Conservation (phyloP, 2,888 invertebrate genomes). For the Tupiocoris notatus region DNA sequence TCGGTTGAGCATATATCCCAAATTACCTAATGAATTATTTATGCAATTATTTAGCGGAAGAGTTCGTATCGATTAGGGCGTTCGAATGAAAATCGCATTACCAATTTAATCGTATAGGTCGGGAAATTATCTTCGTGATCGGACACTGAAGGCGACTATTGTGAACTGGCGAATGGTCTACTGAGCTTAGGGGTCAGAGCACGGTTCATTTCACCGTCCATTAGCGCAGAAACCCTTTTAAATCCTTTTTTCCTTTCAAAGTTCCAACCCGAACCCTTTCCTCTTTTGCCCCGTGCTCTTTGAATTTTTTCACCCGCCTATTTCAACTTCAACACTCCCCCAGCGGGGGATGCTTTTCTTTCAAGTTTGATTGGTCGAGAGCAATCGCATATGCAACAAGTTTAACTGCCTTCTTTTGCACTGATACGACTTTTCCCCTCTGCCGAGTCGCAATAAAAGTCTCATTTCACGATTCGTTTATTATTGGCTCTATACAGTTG, state of each 20-base stretch:
- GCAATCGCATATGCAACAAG: not conserved
- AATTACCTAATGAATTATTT: too few relatives aligned
- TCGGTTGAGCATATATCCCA: too few relatives aligned
- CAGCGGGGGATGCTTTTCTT: too few relatives aligned
- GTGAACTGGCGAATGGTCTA: too few relatives aligned
- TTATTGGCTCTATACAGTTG: too few relatives aligned
- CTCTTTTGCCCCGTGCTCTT: not conserved
- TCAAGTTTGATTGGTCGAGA: not conserved
- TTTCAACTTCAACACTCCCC: not conserved
- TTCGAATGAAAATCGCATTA: too few relatives aligned
- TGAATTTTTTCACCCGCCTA: not conserved
- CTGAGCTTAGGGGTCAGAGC: not conserved
- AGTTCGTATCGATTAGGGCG: too few relatives aligned
- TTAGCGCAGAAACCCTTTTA: conserved; percentile 24
- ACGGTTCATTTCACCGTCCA: conserved; percentile 22
- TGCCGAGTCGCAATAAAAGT: not conserved
- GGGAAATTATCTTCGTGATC: too few relatives aligned
- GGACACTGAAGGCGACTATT: too few relatives aligned
- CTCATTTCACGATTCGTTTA: not conserved
- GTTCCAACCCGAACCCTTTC: not conserved
- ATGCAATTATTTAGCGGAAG: too few relatives aligned
- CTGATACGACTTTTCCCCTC: not conserved
- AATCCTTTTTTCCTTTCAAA: conserved; percentile 2
- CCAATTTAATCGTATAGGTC: too few relatives aligned
- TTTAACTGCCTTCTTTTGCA: not conserved